Evolutionary conservation across 2,113 vertebrate species (phyloP), one percentile per base, ranked within the genome.

Genomic region (Mustela lutreola): DNA sequence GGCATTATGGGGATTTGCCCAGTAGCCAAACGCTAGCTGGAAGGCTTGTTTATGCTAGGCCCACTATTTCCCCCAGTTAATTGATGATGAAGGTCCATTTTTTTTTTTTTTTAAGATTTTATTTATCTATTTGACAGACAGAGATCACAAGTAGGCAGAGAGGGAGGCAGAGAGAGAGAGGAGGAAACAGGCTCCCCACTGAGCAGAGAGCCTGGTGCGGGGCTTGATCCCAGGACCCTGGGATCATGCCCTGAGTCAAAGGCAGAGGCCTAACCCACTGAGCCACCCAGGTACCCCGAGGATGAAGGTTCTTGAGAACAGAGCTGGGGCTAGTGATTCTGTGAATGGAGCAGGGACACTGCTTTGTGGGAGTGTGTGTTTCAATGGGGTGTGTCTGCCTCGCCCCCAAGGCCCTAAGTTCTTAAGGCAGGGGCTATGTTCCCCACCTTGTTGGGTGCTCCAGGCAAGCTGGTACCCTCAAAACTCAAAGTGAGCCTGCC

Each of bases 321-420:
- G 76, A 18, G 19, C 58, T 26, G 7, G 28, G 11, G 39, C n/a
- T 58, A 10, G 48, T 16, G n/a, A 70, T 62, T 28, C 91, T 48
- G 62, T 18, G 81, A 21, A 56, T 42, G 45, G 60, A 39, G 62
- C 56, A 75, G 39, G n/a, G 36, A 2, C n/a, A 36, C 48, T 42
- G 21, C 87, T 26, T 11, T 50, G 67, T 48, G 50, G 45, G 65
- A 22, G 4, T 8, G 31, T 21, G 75, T 2, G 5, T 36, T 58
- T 28, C 11, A 45, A 39, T 36, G 53, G 5, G 3, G 7, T 3
- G 56, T 11, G 53, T 45, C 56, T 2, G 7, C 33, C 62, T 50
- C 0, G 0, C 36, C 31, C 11, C 1, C 33, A 33, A 16, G 24
- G 42, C n/a, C 58, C 22, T 18, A 11, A 14, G n/a, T 63, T 24